phyloP scores from a whole-genome alignment of 1,140 invertebrate species.

The Oncopeltus fasciatus region DNA sequence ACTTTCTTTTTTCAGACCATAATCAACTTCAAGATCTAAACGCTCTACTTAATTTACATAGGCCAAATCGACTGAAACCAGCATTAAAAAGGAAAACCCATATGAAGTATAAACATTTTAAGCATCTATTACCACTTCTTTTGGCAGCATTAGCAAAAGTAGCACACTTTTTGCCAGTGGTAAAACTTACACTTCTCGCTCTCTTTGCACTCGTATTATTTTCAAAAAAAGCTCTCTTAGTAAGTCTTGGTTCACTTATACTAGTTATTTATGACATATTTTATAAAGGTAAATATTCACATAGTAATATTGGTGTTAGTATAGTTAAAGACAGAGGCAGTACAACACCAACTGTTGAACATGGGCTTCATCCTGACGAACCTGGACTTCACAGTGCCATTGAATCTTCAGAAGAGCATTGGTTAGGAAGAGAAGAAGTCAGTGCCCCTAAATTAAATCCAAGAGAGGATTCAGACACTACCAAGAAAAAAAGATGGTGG shows the following conservation, averaged over 20 bases:
- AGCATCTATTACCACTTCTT: slow-evolving; percentile 7
- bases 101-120: slow-evolving; percentile 1
- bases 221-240: slow-evolving; percentile 16
- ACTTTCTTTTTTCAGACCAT: neutral
- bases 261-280: slow-evolving; percentile 12
- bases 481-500: neutral
- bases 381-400: neutral
- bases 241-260: slow-evolving; percentile 12
- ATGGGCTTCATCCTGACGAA: neutral
- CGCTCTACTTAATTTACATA: neutral
- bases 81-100: neutral
- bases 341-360: neutral
- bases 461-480: neutral
- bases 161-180: slow-evolving; percentile 6
- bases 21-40: neutral
- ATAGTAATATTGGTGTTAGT: neutral
- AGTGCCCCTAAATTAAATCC: neutral
- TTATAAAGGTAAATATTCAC: neutral
- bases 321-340: neutral
- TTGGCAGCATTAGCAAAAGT: neutral
- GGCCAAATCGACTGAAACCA: neutral
- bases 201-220: slow-evolving; percentile 13
- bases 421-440: neutral
- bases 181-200: slow-evolving; percentile 7
- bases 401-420: neutral